Evolutionary conservation across 2,113 vertebrate species (phyloP).

Genomic region (Varanus salvator): DNA sequence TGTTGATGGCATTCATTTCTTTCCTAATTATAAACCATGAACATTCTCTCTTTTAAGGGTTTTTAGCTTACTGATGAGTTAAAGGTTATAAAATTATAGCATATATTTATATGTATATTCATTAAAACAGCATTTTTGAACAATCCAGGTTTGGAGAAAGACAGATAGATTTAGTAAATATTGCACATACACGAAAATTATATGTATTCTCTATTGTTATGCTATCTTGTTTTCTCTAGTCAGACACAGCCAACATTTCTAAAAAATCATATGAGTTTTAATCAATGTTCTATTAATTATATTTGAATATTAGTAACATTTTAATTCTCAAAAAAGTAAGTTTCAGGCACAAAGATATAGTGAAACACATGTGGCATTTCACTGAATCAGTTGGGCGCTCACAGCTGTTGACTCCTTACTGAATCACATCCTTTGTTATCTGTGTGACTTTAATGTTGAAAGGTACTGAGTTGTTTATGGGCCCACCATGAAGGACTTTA

Average conservation of each 20-base stretch:
- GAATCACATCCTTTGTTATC: background rate
- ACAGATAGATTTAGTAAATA: background rate
- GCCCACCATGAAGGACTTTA: too few relatives aligned
- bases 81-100: background rate
- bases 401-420: background rate
- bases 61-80: background rate
- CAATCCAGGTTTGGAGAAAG: background rate
- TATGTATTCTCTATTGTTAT: background rate
- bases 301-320: background rate
- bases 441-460: background rate
- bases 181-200: background rate
- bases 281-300: slow-evolving; percentile 6
- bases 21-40: background rate
- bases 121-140: background rate
- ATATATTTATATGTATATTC: too few relatives aligned
- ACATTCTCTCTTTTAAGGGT: background rate
- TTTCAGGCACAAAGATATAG: background rate
- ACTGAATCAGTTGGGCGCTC: background rate
- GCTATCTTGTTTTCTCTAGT: background rate
- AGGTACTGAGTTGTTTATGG: too few relatives aligned
- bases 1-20: background rate
- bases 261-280: background rate
- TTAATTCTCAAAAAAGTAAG: background rate
- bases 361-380: background rate
- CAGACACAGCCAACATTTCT: background rate